Base-by-base conservation (phyloP, 1,140 invertebrate species). In the Dermatophagoides farinae region DNA sequence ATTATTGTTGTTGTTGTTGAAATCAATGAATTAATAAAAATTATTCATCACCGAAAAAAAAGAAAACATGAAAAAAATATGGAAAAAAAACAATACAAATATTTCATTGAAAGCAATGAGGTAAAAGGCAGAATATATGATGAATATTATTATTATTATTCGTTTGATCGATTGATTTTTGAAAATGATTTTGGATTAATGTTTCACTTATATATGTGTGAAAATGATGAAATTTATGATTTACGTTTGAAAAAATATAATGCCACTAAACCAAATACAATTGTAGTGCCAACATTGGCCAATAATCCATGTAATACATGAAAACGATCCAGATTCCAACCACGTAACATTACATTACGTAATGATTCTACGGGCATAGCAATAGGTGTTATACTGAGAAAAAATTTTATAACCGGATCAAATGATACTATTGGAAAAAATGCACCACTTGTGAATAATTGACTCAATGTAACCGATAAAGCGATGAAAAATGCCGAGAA, bases 381-480 rank as follows among this genome's bases (percentile, higher is more conserved):
- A n/a, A 58, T 58, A 2, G 57, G 57, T 18, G 40, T 58, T 12
- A 44, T 25, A 47, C 25, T 20, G 4, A 58, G 23, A 11, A 58
- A 14, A 20, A 37, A 31, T 14, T 39, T 43, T 4, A 58, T 47
- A 4, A 44, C 1, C 10, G 57, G 57, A 20, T 58, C 57, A 58
- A 58, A 44, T 31, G 41, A 46, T n/a, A 44, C 37, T 2, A 44
- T 58, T 4, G 57, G 57, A 47, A 58, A 58, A 16, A 58, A 50
- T 12, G 57, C 57, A 23, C 57, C 57, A 37, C 57, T 58, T 1
- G 57, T 58, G n/a, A 58, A 58, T 23, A 58, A 23, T 49, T 58
- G 57, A 47, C 40, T 44, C 12, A 58, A 49, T 22, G 57, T 58
- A 20, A 58, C 46, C 12, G 43, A 58, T n/a, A 58, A 38, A 11